Evolutionary conservation across 2,888 invertebrate species (phyloP).

Genomic region (Apodemia duryi): DNA sequence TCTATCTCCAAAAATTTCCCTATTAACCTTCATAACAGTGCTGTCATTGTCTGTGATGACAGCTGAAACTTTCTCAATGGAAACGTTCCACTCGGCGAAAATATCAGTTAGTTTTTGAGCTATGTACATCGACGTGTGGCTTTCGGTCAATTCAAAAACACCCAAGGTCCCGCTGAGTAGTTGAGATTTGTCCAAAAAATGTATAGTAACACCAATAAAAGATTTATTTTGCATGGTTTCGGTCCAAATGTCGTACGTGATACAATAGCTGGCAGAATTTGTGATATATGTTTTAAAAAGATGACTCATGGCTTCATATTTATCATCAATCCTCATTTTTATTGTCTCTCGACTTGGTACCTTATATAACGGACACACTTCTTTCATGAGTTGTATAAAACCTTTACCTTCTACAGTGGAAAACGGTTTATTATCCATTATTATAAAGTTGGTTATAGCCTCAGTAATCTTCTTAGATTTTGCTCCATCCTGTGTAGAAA

Average conservation of each 20-base stretch:
- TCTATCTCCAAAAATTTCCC: constrained; percentile 28
- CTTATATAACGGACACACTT: constrained; percentile 26
- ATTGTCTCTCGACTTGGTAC: constrained; percentile 21
- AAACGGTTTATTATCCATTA: constrained; percentile 27
- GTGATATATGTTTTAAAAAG: constrained; percentile 19
- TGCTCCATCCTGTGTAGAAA: constrained; percentile 15
- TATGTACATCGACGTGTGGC: constrained; percentile 25
- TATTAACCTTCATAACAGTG: constrained; percentile 27
- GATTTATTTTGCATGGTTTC: constrained; percentile 27
- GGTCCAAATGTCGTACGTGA: constrained; percentile 26
- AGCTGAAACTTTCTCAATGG: constrained; percentile 30
- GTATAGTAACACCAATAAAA: constrained; percentile 25
- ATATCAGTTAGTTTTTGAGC: constrained; percentile 24
- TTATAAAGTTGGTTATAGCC: constrained; percentile 27
- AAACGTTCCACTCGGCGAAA: constrained; percentile 22
- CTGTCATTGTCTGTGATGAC: constrained; percentile 30
- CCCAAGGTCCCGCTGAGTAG: constrained; percentile 24
- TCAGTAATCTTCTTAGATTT: constrained; percentile 8
- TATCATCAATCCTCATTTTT: constrained; percentile 16
- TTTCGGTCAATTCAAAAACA: constrained; percentile 26
- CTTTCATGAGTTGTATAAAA: constrained; percentile 27
- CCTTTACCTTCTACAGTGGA: constrained; percentile 28
- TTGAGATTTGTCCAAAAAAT: constrained; percentile 25
- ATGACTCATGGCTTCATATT: constrained; percentile 15
- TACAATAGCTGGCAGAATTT: constrained; percentile 19